phyloP scores from a whole-genome alignment of 53 echinoderm and acorn worm species.

The Zoroaster sp. region DNA sequence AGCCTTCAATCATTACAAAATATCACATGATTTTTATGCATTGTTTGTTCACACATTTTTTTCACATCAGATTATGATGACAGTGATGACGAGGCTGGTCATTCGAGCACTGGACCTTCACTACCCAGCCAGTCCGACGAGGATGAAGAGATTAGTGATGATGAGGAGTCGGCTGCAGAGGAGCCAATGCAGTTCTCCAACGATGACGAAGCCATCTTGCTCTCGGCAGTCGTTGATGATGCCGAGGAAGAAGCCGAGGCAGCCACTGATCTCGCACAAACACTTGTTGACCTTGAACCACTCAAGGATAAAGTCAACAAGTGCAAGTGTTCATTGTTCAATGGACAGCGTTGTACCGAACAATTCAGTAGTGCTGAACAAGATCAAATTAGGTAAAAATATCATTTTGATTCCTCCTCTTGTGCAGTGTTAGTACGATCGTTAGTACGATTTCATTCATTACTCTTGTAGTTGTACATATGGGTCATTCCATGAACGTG shows the following conservation, averaged over 20 bases:
- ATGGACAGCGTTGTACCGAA: slow-evolving; percentile 29
- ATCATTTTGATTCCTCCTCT: background rate
- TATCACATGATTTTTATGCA: too few species aligned
- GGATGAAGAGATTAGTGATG: background rate
- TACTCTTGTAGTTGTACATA: too few species aligned
- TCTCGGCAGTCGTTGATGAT: background rate
- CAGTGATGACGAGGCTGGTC: too few species aligned
- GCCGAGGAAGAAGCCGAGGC: slow-evolving; percentile 15
- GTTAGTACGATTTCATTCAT: too few species aligned
- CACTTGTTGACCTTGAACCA: slow-evolving; percentile 26
- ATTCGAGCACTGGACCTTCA: too few species aligned
- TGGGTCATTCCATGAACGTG: too few species aligned
- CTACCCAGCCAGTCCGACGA: too few species aligned
- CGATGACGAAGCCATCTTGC: background rate
- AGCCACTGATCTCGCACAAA: background rate
- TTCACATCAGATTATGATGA: too few species aligned
- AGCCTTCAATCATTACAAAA: too few species aligned
- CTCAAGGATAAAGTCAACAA: background rate
- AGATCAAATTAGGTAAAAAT: slow-evolving; percentile 10
- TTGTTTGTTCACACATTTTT: too few species aligned
- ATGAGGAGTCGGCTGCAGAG: too few species aligned
- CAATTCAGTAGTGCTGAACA: slow-evolving; percentile 10
- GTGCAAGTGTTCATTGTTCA: background rate
- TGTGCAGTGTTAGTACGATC: too few species aligned
- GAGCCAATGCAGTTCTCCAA: background rate